Base-by-base conservation (phyloP, 2,113 vertebrate species). In the Burhinus bistriatus region DNA sequence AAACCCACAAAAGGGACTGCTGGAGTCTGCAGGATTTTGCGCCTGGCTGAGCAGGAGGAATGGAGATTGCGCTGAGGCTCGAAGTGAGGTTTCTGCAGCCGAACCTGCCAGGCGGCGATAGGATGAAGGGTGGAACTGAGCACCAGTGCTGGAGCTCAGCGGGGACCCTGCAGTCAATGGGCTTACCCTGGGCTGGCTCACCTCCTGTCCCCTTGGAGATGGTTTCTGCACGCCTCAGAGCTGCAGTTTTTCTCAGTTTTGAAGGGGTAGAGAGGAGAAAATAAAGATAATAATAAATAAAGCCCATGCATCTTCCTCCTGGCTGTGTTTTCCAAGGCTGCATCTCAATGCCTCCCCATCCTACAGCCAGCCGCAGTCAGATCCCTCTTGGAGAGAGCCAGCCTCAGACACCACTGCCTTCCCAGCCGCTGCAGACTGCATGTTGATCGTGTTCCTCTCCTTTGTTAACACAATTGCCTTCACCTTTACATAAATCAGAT, bases 401-500 rank as follows among this genome's bases (percentile, higher is more conserved):
- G 64, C 14, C 62, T 5, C 82, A 71, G 59, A 29, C 58, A 59
- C 21, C 8, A 8, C 64, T 18, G 73, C 51, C 89, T 64, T 78
- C 65, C 75, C 61, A 66, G 80, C 87, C 26, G 14, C 85, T 32
- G 17, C 72, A 58, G 79, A 76, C 84, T 55, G 69, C 79, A 85
- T 92, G 71, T 83, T 76, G 78, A 87, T 73, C 62, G 2, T 80
- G 73, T 91, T 93, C 82, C 72, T 58, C 47, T 83, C 54, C 92
- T 96, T 81, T 95, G 84, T 97, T 96, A 97, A 97, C 90, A 97
- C 82, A 90, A 84, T 81, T 96, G 87, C 88, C 92, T 94, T 97
- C 93, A 77, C 96, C 93, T 98, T 96, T 97, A 93, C 96, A 90
- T 94, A 97, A 97, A 97, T 97, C 97, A 97, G 97, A 97, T 97